Percentiles rank a stretch among this genome's conserved stretches.
These are phyloP conservation scores for Melieria picta DNA, from an alignment of 2,888 invertebrate genomes.

Conservation along the genomic window DNA sequence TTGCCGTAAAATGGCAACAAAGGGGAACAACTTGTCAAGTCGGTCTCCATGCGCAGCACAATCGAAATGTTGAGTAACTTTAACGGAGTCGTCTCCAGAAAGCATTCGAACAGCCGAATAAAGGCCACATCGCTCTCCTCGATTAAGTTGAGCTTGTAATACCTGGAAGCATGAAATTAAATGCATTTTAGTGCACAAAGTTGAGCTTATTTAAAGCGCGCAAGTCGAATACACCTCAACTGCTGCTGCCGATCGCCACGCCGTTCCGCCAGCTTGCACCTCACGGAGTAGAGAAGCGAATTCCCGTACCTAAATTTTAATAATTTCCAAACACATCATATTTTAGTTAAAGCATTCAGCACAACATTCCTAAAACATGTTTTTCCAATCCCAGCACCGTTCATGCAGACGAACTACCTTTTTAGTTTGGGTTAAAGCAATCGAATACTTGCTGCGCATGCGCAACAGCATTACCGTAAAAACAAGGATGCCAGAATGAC, in stretches of 20 bases:
- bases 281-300: constrained; percentile 50
- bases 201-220: neutral
- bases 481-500: constrained; percentile 53
- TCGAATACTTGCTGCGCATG: neutral
- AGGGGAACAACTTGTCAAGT: constrained; percentile 7
- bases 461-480: constrained; percentile 47
- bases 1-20: neutral
- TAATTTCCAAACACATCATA: no score
- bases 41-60: constrained; percentile 65
- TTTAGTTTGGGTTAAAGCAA: neutral
- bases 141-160: constrained; percentile 79
- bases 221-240: constrained; percentile 43
- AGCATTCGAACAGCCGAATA: constrained; percentile 81
- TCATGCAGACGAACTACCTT: constrained; percentile 10
- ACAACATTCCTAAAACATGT: neutral
- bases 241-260: constrained; percentile 48
- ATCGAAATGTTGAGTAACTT: constrained; percentile 80
- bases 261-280: constrained; percentile 51
- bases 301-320: constrained; percentile 48
- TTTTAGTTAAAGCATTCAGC: neutral
- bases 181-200: neutral
- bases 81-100: constrained; percentile 83
- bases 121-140: constrained; percentile 84
- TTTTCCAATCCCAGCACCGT: neutral
- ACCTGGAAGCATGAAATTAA: constrained; percentile 59